A percentile compares a stretch with the other conserved stretches of the same genome.
These are phyloP conservation scores for Acanthosepion esculentum DNA, from an alignment of 2,888 invertebrate species.

Conservation along the genomic window DNA sequence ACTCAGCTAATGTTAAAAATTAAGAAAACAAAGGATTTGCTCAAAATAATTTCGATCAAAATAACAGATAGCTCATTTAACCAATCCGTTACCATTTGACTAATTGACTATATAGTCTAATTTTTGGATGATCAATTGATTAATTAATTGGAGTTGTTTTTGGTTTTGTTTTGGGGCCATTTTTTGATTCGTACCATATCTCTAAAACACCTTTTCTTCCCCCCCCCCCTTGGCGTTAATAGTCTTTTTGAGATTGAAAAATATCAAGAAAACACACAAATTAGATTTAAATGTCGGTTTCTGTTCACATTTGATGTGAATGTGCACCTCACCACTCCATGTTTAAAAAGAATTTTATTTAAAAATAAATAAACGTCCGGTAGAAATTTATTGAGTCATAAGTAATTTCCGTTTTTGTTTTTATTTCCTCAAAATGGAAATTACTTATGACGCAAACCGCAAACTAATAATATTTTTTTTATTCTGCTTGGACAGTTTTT, in stretches of 20 bases:
- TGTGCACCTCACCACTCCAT: neutral
- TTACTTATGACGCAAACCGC: no score
- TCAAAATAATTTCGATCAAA: neutral
- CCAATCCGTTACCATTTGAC: neutral
- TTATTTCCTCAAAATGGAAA: no score
- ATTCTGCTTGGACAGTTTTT: neutral
- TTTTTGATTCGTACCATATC: neutral
- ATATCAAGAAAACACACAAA: neutral
- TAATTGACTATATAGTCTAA: neutral
- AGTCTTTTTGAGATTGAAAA: neutral
- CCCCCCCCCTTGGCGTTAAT: no score
- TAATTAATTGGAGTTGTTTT: neutral
- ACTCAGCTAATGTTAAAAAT: slow-evolving; percentile 24
- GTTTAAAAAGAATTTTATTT: neutral
- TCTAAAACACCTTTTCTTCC: neutral
- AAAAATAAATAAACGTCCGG: neutral
- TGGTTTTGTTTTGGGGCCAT: neutral
- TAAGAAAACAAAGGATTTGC: neutral
- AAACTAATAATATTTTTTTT: neutral
- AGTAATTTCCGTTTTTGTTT: no score
- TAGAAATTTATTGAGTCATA: neutral
- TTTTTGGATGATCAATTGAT: neutral
- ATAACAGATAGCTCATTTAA: neutral
- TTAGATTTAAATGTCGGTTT: neutral
- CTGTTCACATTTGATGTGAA: neutral